Percentiles rank a stretch among this genome's conserved stretches.
These are phyloP conservation scores for Theonella swinhoei DNA, from an alignment of 37 sponge, comb jelly and placozoan species.

Conservation along the genomic window DNA sequence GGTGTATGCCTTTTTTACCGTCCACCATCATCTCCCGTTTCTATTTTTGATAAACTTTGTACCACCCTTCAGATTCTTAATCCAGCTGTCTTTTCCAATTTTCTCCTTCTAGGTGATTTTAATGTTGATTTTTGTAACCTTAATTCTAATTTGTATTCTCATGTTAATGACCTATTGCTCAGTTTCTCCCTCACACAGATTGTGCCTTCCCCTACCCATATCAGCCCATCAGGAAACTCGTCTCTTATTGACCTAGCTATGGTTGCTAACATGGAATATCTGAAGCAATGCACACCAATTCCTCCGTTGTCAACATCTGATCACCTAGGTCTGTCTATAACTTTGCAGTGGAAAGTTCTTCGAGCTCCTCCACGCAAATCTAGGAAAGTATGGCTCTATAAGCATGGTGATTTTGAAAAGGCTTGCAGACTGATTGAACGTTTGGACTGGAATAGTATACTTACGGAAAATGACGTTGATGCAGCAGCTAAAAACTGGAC, in stretches of 20 bases:
- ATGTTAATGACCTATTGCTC: not conserved
- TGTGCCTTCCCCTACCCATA: constrained; percentile 5
- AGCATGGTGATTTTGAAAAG: not conserved
- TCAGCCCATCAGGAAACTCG: not conserved
- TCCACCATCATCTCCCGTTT: constrained; percentile 19
- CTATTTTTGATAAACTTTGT: constrained; percentile 14
- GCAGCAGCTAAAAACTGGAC: not conserved
- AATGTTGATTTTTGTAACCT: not conserved
- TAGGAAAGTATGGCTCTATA: not conserved
- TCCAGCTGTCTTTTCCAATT: constrained; percentile 1
- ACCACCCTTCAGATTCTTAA: not conserved
- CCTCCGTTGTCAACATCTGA: not conserved
- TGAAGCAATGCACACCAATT: not conserved
- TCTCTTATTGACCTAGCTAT: not conserved
- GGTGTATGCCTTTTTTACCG: constrained; percentile 22
- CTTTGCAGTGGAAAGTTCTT: not conserved
- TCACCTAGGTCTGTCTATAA: not conserved
- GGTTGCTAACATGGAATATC: not conserved
- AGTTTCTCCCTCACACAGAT: constrained; percentile 11
- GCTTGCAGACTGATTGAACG: not conserved
- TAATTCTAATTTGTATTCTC: not conserved
- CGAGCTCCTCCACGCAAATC: not conserved
- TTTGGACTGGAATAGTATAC: too few species aligned
- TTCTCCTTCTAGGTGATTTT: not conserved
- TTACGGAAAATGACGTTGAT: not conserved